A percentile compares a stretch with the other conserved stretches of the same genome.
phyloP scores from a whole-genome alignment of 1,140 invertebrate species.

The Schlechtendalia chinensis region DNA sequence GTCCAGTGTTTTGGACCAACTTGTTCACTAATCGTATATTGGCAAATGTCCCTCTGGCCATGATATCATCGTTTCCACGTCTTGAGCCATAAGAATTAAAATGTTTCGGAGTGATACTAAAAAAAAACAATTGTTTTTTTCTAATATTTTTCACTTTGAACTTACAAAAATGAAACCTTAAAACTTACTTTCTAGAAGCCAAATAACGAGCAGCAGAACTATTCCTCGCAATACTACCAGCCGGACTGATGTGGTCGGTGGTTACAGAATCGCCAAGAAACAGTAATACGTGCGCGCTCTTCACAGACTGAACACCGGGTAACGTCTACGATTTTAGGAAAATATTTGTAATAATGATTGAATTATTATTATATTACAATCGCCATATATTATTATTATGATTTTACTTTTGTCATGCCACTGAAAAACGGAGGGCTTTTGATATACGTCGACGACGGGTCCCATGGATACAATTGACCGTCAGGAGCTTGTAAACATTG shows the following conservation, averaged over 20 bases:
- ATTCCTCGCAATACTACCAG: conserved; percentile 92
- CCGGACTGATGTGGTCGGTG: conserved; percentile 98
- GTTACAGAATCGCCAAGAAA: conserved; percentile 93
- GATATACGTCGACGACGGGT: conserved; percentile 88
- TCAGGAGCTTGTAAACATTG: conserved; percentile 76
- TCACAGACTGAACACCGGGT: conserved; percentile 61
- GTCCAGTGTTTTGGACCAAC: conserved; percentile 78
- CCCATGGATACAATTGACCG: conserved; percentile 89
- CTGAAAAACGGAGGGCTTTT: conserved; percentile 97
- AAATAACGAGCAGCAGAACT: conserved; percentile 91
- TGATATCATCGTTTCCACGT: conserved; percentile 93
- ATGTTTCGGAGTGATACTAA: conserved; percentile 81
- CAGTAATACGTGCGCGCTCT: conserved; percentile 74
- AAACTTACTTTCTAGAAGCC: conserved; percentile 55
- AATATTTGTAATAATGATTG: neutral
- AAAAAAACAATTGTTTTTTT: conserved; percentile 43
- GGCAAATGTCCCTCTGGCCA: conserved; percentile 96
- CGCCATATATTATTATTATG: neutral
- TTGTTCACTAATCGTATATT: conserved; percentile 97
- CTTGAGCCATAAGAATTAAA: conserved; percentile 98
- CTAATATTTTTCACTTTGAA: neutral
- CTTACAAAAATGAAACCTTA: neutral
- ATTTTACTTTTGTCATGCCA: conserved; percentile 70
- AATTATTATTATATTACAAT: neutral
- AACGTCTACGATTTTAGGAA: conserved; percentile 58